Base-by-base conservation (phyloP, 2,888 invertebrate genomes). In the Phyto melanocephala region DNA sequence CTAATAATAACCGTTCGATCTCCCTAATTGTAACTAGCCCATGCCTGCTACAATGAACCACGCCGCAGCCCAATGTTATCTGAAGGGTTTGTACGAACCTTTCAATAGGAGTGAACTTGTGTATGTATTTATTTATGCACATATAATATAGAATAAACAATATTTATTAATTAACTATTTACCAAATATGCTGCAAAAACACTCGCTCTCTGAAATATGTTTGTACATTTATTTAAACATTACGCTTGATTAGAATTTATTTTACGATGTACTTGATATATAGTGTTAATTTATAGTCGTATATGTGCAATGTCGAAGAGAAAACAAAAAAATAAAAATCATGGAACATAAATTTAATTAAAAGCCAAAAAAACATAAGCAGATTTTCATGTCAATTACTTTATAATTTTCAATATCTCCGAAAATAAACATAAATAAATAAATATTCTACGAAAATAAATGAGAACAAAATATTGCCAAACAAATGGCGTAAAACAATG, bases 331-430 rank as follows among this genome's bases (percentile, higher is more conserved):
- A n/a, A n/a, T n/a, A n/a, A n/a, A n/a, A n/a, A n/a, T n/a, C n/a
- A n/a, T n/a, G 20, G 20, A 13, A 63, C 42, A 80, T 62, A 68
- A 56, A 77, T 81, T 72, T 68, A 81, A 72, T 81, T 81, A 56
- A 56, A 77, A 62, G 47, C 40, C 8, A 37, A 47, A 47, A 56
- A 20, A 70, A 75, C 20, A 22, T 76, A 50, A 52, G 13, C 37
- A 67, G 50, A 67, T 56, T 60, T 76, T 71, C 47, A 67, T 76
- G 71, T 77, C 58, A 71, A 62, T 76, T 76, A 54, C n/a, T 17
- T 45, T 50, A 72, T 13, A 28, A 50, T 50, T 72, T 72, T 50
- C 37, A 42, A 52, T 47, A 17, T 60, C 1, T n/a, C n/a, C n/a
- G n/a, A n/a, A 2, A 52, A 52, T n/a, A 2, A 52, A 52, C 10